phyloP scores from a whole-genome alignment of 2,888 invertebrate species.

The Dexiosoma caninum region DNA sequence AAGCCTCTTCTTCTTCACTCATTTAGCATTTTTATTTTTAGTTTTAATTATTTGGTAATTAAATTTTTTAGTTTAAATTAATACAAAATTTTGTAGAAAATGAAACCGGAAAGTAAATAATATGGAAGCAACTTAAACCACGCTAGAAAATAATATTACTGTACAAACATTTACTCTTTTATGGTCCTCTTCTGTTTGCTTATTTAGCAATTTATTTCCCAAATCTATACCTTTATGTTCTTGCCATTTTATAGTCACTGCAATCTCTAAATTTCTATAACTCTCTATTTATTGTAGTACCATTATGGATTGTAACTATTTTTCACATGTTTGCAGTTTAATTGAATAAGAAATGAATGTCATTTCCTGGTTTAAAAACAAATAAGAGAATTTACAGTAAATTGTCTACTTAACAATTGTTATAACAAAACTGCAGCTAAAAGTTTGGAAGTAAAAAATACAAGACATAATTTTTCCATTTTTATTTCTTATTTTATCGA shows the following conservation, averaged over 20 bases:
- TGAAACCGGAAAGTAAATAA: too few species aligned
- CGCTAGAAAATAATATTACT: too few species aligned
- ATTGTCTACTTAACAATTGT: not conserved
- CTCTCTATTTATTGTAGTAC: not conserved
- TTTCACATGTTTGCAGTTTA: not conserved
- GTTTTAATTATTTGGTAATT: too few species aligned
- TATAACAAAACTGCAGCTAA: slow-evolving; percentile 16
- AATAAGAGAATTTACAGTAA: not conserved
- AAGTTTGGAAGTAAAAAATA: not conserved
- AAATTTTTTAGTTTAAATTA: too few species aligned
- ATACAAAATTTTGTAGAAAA: too few species aligned
- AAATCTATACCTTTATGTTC: slow-evolving; percentile 54
- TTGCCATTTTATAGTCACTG: slow-evolving; percentile 33
- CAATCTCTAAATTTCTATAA: slow-evolving; percentile 54
- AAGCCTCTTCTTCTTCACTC: too few species aligned
- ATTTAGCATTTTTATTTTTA: too few species aligned
- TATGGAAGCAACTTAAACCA: too few species aligned
- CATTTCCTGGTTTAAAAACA: not conserved
- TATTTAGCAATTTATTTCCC: slow-evolving; percentile 31
- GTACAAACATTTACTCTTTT: not conserved
- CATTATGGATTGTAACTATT: not conserved
- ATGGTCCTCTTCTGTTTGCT: not conserved
- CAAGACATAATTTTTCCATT: too few species aligned
- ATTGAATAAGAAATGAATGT: slow-evolving; percentile 57
- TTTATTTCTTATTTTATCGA: not conserved